Base-by-base conservation (phyloP, 2,888 invertebrate genomes). In the Chrysotoxum bicinctum region DNA sequence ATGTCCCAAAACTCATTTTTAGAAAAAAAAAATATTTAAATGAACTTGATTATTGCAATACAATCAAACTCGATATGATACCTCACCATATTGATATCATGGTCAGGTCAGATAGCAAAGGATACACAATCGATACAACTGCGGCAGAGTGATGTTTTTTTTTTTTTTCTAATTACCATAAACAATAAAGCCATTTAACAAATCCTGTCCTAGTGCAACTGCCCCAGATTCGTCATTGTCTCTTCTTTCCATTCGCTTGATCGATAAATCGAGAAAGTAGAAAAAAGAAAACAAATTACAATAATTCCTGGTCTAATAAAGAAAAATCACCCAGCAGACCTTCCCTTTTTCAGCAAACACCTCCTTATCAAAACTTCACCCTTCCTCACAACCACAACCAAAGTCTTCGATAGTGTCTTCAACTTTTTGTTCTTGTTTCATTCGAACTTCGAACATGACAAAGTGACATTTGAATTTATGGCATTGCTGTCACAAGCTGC, bases 381-480 rank as follows among this genome's bases (percentile, higher is more conserved):
- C 64, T 26, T 64, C 26, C n/a, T 26, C 14, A 8, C 16, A 43
- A 16, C 10, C 7, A 9, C 19, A 32, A 8, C 8, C 6, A 21
- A 32, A 12, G 9, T 23, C 9, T 23, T 43, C 14, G 14, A 50
- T 21, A 45, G 14, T n/a, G n/a, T 66, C 50, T 50, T 50, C n/a
- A n/a, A 50, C 62, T 62, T 43, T n/a, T 35, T 66, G 32, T 48
- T 43, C 23, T 35, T 66, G 32, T 48, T 50, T n/a, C 35, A 43
- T 66, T 19, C 50, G 21, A 64, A 72, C 77, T 72, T 72, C 68
- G 43, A 85, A 76, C 85, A 85, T 77, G 85, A 85, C 81, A 85
- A 48, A 56, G 56, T 77, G 85, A 76, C 85, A 85, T 76, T 68
- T 72, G 72, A 68, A 85, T 85, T 85, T 85, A 85, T 81, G 85